Base-by-base conservation (phyloP, 1,140 invertebrate genomes). In the Eupeodes corollae region DNA sequence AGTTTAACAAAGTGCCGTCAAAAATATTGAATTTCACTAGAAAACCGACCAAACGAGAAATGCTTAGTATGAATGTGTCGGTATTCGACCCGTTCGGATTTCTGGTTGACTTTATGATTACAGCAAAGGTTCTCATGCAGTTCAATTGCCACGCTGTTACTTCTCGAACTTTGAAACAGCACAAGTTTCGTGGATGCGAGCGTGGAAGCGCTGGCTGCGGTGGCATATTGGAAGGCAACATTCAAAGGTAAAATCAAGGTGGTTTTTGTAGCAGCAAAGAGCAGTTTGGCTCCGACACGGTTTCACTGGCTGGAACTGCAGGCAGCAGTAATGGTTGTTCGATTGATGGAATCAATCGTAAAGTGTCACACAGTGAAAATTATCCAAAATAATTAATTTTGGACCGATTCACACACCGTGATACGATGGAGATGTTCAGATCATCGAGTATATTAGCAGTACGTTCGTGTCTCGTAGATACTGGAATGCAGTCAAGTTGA, bases 21-120 rank as follows among this genome's bases (percentile, higher is more conserved):
- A 12, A 15, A 12, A 30, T 18, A 6, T 10, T 49, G 18, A 48
- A 35, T 10, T 44, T 41, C n/a, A 9, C 11, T 15, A 10, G 26
- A 19, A 21, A 31, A 8, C 57, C 57, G 1, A 57, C 61, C 2
- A 67, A 68, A 43, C 34, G 61, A n/a, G 39, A 54, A 19, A 44
- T 63, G 11, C 38, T 66, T 3, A 47, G 54, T 1, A 39, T 58
- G 0, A 52, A 63, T 1, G 53, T 61, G 52, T 50, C 50, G 13
- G 50, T 69, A 14, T 71, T 59, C 50, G 68, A 71, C 44, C 59
- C 64, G 5, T 48, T 66, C 8, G 68, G 69, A 15, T 62, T 67
- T 37, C 26, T 71, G 8, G 39, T 56, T 2, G 63, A 67, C 9
- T 61, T 64, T 37, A 58, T 49, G 14, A 59, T 70, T 15, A 54